Evolutionary conservation across 2,888 invertebrate species (phyloP), one percentile per base, ranked within the genome.

Genomic region (Lamellibrachia columna): DNA sequence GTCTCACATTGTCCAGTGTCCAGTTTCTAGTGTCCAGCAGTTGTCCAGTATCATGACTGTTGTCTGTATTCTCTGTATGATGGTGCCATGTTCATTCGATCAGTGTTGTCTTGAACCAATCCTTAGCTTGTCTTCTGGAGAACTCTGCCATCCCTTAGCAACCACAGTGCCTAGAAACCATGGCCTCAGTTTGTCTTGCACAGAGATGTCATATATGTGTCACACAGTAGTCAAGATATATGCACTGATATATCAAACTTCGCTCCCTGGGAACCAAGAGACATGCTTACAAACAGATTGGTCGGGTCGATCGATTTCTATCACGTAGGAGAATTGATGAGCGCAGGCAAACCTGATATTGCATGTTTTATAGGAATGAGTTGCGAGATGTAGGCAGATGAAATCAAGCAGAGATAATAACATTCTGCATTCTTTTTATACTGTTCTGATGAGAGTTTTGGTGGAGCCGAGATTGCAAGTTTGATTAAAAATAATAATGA

Each of bases 401-500:
- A 75, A 75, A 75, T 75, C 75, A n/a, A 75, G 22, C 75, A 11
- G 22, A 75, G 75, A 75, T 75, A 75, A 75, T 75, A 75, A 75
- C 75, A n/a, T 22, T 75, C 75, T 15, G 75, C 75, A 75, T 22
- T 75, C 75, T 75, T 75, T 75, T 75, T 75, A 75, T n/a, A 75
- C 75, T 75, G 75, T 22, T 75, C 75, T 75, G 75, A 75, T 75
- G 15, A 22, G 75, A 40, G 75, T 75, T 75, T 75, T 22, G 22
- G 2, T 6, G 75, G 75, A 75, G 75, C 15, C 15, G 75, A 75
- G 75, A 75, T 75, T n/a, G 75, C 75, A 75, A n/a, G 75, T 75
- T 75, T 75, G 75, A 75, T 75, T 75, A 75, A 75, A 75, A 75
- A 75, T 75, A 75, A 75, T 75, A 75, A 75, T n/a, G 22, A 22